phyloP scores from a whole-genome alignment of 1,140 invertebrate species.

The Drosophila arizonae region DNA sequence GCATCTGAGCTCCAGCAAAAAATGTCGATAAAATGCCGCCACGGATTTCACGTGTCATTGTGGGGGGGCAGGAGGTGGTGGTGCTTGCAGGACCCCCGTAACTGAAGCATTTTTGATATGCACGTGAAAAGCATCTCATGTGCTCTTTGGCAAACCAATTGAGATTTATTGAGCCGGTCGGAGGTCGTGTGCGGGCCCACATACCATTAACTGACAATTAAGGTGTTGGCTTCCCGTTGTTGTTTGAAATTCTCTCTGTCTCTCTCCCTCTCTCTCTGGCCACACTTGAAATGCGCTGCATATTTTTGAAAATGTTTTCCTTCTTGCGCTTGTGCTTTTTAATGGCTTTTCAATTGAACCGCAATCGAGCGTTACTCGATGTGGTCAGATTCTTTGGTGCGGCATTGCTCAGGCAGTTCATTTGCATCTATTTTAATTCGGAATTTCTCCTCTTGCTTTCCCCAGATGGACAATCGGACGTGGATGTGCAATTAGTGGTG shows the following conservation, averaged over 20 bases:
- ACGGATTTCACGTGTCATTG: not conserved
- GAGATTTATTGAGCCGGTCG: slow-evolving; percentile 69
- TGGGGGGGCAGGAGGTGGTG: not conserved
- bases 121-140: slow-evolving; percentile 65
- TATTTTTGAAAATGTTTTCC: slow-evolving; percentile 33
- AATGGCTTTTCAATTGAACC: slow-evolving; percentile 72
- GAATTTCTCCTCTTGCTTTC: slow-evolving; percentile 23
- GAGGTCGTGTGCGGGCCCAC: slow-evolving; percentile 21
- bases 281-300: slow-evolving; percentile 50
- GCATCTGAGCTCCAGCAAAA: not conserved
- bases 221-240: not conserved
- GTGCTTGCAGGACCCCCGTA: slow-evolving; percentile 14
- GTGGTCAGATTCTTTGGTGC: not conserved
- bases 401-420: not conserved
- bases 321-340: slow-evolving; percentile 35
- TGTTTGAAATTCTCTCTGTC: not conserved
- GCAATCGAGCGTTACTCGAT: slow-evolving; percentile 39
- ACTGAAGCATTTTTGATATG: slow-evolving; percentile 56
- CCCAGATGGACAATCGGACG: slow-evolving; percentile 82
- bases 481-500: slow-evolving; percentile 77
- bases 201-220: slow-evolving; percentile 47
- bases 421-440: slow-evolving; percentile 32
- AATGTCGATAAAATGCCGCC: slow-evolving; percentile 12
- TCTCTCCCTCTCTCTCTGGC: not conserved
- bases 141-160: slow-evolving; percentile 78